These are phyloP conservation scores for Serrognathus titanus DNA, from an alignment of 2,888 invertebrate species.

Conservation along the genomic window DNA sequence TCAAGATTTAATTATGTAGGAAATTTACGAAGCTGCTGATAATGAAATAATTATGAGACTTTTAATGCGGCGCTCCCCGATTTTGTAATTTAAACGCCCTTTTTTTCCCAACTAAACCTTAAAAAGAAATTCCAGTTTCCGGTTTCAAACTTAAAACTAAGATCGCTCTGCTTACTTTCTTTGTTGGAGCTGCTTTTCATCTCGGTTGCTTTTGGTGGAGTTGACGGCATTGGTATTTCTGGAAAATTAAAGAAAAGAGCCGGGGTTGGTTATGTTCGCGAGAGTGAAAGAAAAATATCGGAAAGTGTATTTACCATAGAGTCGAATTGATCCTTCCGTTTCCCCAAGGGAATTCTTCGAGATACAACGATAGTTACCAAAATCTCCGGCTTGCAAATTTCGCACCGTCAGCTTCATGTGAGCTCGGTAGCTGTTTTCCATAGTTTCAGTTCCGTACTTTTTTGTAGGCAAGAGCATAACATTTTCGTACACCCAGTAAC, in stretches of 20 bases:
- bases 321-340: constrained; percentile 87
- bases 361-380: constrained; percentile 88
- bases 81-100: no score
- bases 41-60: constrained; percentile 18
- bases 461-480: constrained; percentile 86
- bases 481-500: constrained; percentile 89
- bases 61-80: constrained; percentile 12
- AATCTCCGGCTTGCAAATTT: constrained; percentile 78
- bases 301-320: constrained; percentile 69
- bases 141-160: no score
- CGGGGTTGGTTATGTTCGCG: no score
- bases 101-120: background rate
- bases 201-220: constrained; percentile 77
- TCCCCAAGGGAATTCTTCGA: constrained; percentile 92
- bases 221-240: constrained; percentile 88
- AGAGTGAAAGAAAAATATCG: no score
- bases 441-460: constrained; percentile 79
- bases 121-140: background rate
- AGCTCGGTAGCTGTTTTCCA: constrained; percentile 83
- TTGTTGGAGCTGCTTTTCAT: constrained; percentile 73
- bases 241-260: constrained; percentile 42
- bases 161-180: constrained; percentile 59
- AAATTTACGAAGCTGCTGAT: constrained; percentile 1
- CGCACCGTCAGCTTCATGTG: constrained; percentile 87
- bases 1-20: no score